These are phyloP conservation scores for Caenorhabditis virilis DNA, from an alignment of 2,888 invertebrate genomes.

Conservation along the genomic window DNA sequence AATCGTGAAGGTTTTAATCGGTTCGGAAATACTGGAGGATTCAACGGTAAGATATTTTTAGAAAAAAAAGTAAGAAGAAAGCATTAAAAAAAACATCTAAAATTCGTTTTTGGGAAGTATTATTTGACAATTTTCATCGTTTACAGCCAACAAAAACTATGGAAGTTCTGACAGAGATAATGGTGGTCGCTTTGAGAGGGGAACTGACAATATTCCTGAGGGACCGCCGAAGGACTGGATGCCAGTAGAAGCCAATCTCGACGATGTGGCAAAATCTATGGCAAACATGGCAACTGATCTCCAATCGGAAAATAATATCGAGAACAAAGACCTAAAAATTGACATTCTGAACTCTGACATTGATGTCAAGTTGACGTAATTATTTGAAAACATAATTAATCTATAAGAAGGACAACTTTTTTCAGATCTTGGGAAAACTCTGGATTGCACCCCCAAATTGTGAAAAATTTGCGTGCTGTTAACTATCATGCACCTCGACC, in stretches of 20 bases:
- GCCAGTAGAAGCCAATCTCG: slow-evolving; percentile 6
- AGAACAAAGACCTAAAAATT: slow-evolving; percentile 15
- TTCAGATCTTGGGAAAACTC: slow-evolving; percentile 53
- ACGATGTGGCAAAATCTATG: too few species aligned
- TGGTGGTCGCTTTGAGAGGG: not conserved
- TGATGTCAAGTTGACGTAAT: slow-evolving; percentile 8
- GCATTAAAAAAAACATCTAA: not conserved
- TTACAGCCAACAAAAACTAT: not conserved
- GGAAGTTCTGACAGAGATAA: not conserved
- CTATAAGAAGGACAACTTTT: too few species aligned
- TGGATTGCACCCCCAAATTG: slow-evolving; percentile 24
- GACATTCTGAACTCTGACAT: slow-evolving; percentile 22
- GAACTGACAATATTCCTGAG: not conserved
- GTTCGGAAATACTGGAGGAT: too few species aligned
- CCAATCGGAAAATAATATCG: too few species aligned
- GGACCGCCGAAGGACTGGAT: slow-evolving; percentile 38
- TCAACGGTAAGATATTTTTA: too few species aligned
- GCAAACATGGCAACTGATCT: too few species aligned
- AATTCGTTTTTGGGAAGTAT: not conserved
- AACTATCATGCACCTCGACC: slow-evolving; percentile 86
- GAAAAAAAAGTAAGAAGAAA: too few species aligned
- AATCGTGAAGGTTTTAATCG: too few species aligned
- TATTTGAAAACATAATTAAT: too few species aligned
- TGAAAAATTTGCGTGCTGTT: slow-evolving; percentile 12
- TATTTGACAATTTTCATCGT: slow-evolving; percentile 3